Percentiles rank a stretch among this genome's conserved stretches.
phyloP scores from a whole-genome alignment of 1,140 invertebrate species.

The Drosophila rufa region DNA sequence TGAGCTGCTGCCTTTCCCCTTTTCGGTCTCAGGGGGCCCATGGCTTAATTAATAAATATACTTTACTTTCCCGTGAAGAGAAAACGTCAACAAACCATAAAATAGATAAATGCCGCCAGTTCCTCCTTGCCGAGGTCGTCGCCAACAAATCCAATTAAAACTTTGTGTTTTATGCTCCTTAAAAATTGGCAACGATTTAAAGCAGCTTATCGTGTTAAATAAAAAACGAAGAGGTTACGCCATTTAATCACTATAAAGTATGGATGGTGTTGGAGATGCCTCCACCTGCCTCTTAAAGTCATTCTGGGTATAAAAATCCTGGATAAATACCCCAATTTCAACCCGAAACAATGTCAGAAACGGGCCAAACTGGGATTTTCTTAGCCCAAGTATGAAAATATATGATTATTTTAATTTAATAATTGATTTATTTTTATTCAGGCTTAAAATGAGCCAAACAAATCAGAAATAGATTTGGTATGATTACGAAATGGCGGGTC shows the following conservation, averaged over 20 bases:
- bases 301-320: too few species aligned
- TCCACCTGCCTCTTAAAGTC: too few species aligned
- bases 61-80: slow-evolving; percentile 40
- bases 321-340: too few species aligned
- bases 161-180: neutral
- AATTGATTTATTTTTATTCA: too few species aligned
- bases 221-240: slow-evolving; percentile 7
- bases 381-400: too few species aligned
- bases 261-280: too few species aligned
- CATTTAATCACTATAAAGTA: neutral
- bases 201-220: slow-evolving; percentile 9
- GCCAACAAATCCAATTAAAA: slow-evolving; percentile 37
- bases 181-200: slow-evolving; percentile 22
- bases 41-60: slow-evolving; percentile 72
- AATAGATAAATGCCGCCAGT: slow-evolving; percentile 61
- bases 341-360: too few species aligned
- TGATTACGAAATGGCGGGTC: too few species aligned
- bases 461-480: too few species aligned
- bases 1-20: slow-evolving; percentile 12
- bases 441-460: too few species aligned
- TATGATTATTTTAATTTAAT: too few species aligned
- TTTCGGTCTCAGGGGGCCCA: neutral
- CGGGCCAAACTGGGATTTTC: too few species aligned
- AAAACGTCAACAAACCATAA: slow-evolving; percentile 33
- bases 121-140: slow-evolving; percentile 20